These are phyloP conservation scores for Urocyon cinereoargenteus DNA, from an alignment of 2,797 vertebrate genomes.

Conservation along the genomic window DNA sequence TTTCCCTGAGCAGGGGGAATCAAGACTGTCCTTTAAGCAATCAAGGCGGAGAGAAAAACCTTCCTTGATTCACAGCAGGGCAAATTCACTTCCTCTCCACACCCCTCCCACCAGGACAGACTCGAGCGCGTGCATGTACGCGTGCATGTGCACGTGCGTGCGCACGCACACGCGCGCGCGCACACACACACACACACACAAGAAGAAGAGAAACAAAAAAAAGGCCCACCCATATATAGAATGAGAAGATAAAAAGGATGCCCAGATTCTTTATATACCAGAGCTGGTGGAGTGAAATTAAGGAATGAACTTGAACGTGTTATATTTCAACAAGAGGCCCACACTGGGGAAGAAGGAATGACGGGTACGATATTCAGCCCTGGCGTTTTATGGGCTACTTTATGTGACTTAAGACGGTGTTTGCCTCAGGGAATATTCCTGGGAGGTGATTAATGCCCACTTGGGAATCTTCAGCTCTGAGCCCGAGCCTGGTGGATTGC, in stretches of 20 bases:
- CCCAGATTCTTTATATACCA: background rate
- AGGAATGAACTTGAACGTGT: constrained; percentile 41
- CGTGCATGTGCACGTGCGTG: fast-evolving
- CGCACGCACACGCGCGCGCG: fast-evolving
- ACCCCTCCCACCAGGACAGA: background rate
- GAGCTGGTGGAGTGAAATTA: background rate
- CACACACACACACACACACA: background rate
- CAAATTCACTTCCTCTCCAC: constrained; percentile 56
- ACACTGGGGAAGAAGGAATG: background rate
- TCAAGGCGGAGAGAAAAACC: constrained; percentile 71
- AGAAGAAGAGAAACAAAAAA: background rate
- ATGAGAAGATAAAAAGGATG: constrained; percentile 30
- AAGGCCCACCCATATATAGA: background rate
- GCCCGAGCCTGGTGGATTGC: background rate
- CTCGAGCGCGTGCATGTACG: no score
- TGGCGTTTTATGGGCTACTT: constrained; percentile 57
- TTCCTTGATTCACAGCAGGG: constrained; percentile 59
- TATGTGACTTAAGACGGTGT: constrained; percentile 18
- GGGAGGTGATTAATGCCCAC: constrained; percentile 61
- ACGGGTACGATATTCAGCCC: constrained; percentile 4
- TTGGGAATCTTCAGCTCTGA: constrained; percentile 51
- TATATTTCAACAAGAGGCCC: constrained; percentile 44
- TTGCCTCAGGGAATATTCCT: constrained; percentile 68
- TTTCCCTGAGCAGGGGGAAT: constrained; percentile 79
- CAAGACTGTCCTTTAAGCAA: constrained; percentile 83